Evolutionary conservation across 2,113 vertebrate species (phyloP).

Genomic region (Callorhinus ursinus): DNA sequence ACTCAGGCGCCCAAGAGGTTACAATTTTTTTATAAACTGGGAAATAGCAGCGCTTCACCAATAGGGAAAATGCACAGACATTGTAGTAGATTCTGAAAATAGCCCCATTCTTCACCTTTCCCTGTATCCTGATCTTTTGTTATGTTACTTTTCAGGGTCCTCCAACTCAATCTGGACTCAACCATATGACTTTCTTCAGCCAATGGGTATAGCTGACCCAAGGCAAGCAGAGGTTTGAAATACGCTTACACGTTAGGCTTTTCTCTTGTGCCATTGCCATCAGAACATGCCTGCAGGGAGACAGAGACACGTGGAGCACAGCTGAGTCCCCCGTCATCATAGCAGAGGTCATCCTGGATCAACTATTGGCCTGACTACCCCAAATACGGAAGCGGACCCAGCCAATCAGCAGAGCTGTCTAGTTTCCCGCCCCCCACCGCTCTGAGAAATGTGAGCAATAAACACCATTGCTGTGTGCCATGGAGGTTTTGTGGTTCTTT

Average conservation of each 20-base stretch:
- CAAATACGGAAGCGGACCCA: neutral
- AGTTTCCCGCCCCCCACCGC: neutral
- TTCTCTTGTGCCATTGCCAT: neutral
- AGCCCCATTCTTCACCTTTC: neutral
- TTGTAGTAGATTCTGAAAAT: neutral
- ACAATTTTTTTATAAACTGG: neutral
- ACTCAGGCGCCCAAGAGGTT: too few species aligned
- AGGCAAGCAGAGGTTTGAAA: neutral
- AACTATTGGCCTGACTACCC: neutral
- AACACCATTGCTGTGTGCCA: neutral
- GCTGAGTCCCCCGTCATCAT: neutral
- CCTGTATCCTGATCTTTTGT: neutral
- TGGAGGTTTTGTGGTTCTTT: neutral
- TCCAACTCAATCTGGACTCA: neutral
- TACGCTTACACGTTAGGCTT: neutral
- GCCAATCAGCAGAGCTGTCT: neutral
- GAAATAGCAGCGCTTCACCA: neutral
- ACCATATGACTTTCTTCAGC: neutral
- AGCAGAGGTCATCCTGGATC: neutral
- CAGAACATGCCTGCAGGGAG: neutral
- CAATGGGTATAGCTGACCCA: neutral
- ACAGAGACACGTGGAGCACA: neutral
- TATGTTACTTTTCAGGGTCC: neutral
- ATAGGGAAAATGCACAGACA: neutral
- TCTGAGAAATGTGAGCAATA: neutral